Conservation (phyloP, 2,113 vertebrate genomes). For the Zeus faber region DNA sequence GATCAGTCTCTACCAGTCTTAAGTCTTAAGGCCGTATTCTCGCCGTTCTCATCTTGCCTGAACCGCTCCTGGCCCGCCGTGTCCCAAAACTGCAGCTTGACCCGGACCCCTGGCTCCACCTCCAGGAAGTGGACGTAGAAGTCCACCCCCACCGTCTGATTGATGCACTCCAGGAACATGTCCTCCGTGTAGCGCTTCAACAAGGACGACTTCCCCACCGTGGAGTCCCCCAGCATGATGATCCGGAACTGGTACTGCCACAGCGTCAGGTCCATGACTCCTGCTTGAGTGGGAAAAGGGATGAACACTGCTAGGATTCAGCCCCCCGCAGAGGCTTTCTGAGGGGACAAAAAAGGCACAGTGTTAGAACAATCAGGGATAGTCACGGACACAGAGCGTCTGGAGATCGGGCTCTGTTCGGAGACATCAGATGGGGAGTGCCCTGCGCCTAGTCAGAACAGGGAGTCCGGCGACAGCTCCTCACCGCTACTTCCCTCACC, state of each 20-base stretch:
- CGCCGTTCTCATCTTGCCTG: slow-evolving; percentile 67
- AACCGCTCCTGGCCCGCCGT: slow-evolving; percentile 87
- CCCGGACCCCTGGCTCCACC: slow-evolving; percentile 72
- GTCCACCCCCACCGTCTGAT: slow-evolving; percentile 84
- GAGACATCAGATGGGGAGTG: too few relatives aligned
- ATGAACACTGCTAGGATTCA: too few relatives aligned
- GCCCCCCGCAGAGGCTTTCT: too few relatives aligned
- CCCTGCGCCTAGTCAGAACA: too few relatives aligned
- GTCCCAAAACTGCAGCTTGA: slow-evolving; percentile 92
- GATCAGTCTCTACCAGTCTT: background rate
- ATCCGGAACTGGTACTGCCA: slow-evolving; percentile 89
- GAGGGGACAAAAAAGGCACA: too few relatives aligned
- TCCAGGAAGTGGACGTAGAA: slow-evolving; percentile 85
- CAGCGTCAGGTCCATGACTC: slow-evolving; percentile 73
- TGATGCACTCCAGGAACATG: slow-evolving; percentile 73
- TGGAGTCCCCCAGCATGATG: slow-evolving; percentile 85
- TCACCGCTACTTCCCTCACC: too few relatives aligned
- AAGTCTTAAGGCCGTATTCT: background rate
- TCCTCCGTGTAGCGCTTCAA: slow-evolving; percentile 81
- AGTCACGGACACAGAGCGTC: too few relatives aligned
- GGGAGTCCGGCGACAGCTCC: too few relatives aligned
- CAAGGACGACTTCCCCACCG: slow-evolving; percentile 85
- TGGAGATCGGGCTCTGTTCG: too few relatives aligned
- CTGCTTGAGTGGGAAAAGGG: background rate
- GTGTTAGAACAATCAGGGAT: too few relatives aligned